Percentiles rank a stretch among this genome's conserved stretches.
These are phyloP conservation scores for Neodiprion fabricii DNA, from an alignment of 1,140 invertebrate species.

Conservation along the genomic window DNA sequence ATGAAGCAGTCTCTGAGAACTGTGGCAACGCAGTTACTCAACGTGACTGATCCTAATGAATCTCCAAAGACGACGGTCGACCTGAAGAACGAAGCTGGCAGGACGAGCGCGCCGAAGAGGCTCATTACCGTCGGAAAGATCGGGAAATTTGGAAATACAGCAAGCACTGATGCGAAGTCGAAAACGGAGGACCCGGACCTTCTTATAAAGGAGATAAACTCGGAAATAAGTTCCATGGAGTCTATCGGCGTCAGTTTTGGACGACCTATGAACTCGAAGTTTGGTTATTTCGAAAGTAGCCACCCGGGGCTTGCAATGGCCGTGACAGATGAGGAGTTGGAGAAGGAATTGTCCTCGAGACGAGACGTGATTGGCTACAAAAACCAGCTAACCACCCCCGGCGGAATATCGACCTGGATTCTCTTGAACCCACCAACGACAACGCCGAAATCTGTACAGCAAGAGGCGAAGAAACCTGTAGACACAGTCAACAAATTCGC, in stretches of 20 bases:
- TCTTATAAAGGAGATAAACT: slow-evolving; percentile 26
- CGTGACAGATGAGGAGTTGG: slow-evolving; percentile 57
- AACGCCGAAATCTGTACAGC: slow-evolving; percentile 45
- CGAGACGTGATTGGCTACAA: slow-evolving; percentile 46
- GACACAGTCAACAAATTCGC: slow-evolving; percentile 19
- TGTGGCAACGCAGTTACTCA: slow-evolving; percentile 55
- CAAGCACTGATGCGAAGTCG: not conserved
- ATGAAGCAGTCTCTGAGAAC: slow-evolving; percentile 56
- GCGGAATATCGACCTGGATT: slow-evolving; percentile 78
- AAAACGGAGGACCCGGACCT: not conserved
- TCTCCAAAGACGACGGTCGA: not conserved
- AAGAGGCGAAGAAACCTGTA: slow-evolving; percentile 18
- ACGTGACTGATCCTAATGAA: slow-evolving; percentile 41
- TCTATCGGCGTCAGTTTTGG: slow-evolving; percentile 38
- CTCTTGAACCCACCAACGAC: slow-evolving; percentile 68
- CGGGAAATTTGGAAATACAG: not conserved
- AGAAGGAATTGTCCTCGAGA: slow-evolving; percentile 47
- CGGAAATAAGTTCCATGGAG: slow-evolving; percentile 27
- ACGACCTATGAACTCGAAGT: slow-evolving; percentile 56
- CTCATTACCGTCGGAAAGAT: not conserved
- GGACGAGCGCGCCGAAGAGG: not conserved
- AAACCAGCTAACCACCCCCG: slow-evolving; percentile 66
- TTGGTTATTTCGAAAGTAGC: slow-evolving; percentile 52
- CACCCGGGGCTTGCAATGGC: slow-evolving; percentile 60
- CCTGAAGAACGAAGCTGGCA: not conserved